Conservation (phyloP, 2,888 invertebrate genomes). For the Automeris io region DNA sequence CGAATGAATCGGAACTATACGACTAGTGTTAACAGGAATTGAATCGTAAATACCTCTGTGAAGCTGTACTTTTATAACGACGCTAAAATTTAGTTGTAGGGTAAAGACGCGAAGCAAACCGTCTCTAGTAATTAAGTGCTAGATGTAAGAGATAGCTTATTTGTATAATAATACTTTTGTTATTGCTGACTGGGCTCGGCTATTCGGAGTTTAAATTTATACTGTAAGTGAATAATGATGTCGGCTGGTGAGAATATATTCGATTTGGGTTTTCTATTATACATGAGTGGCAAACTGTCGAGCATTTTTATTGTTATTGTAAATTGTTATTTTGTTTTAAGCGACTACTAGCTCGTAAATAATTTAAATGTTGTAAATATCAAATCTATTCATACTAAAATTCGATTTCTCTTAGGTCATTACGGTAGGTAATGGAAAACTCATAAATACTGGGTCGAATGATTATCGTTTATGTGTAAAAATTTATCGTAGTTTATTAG, state of each 20-base stretch:
- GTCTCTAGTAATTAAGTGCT: conserved; percentile 62
- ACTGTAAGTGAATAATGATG: conserved; percentile 59
- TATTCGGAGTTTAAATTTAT: conserved; percentile 74
- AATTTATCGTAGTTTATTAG: conserved; percentile 44
- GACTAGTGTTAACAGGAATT: conserved; percentile 49
- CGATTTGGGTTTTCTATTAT: conserved; percentile 66
- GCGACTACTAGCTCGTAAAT: conserved; percentile 66
- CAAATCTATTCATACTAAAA: conserved; percentile 65
- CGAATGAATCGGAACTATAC: conserved; percentile 1
- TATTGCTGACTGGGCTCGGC: conserved; percentile 72
- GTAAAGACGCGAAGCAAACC: conserved; percentile 31
- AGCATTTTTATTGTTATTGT: conserved; percentile 76
- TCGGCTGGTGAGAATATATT: conserved; percentile 67
- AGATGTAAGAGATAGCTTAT: conserved; percentile 64
- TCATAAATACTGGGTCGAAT: conserved; percentile 65
- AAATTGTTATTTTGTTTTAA: conserved; percentile 78
- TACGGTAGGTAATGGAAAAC: conserved; percentile 67
- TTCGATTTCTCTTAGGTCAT: conserved; percentile 65
- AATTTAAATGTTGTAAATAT: conserved; percentile 73
- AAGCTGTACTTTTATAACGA: conserved; percentile 49
- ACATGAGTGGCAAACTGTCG: conserved; percentile 69
- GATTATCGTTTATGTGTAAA: conserved; percentile 60
- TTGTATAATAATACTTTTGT: conserved; percentile 69
- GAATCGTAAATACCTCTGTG: conserved; percentile 61
- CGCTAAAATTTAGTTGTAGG: conserved; percentile 42